Conservation (phyloP, 2,888 invertebrate species). For the Drosophila heteroneura region DNA sequence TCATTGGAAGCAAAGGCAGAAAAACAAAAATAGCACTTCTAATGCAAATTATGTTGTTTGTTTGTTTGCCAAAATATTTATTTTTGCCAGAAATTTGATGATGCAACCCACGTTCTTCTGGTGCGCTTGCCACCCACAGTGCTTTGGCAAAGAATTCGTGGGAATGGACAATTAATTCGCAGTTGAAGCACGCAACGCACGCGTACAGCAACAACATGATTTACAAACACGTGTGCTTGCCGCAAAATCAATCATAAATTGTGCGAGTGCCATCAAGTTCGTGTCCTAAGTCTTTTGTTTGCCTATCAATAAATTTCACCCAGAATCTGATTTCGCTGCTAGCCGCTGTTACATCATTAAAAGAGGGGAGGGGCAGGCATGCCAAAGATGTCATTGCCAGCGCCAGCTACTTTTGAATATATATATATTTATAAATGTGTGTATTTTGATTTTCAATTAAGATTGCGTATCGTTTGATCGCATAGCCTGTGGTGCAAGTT, state of each 20-base stretch:
- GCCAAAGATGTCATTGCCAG: background rate
- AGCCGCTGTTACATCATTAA: constrained; percentile 28
- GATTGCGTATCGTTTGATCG: constrained; percentile 28
- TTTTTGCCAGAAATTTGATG: constrained; percentile 7
- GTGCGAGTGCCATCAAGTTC: constrained; percentile 37
- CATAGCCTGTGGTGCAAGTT: constrained; percentile 37
- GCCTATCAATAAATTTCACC: constrained; percentile 17
- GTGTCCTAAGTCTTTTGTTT: constrained; percentile 72
- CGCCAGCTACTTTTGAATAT: constrained; percentile 7
- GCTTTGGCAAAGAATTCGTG: constrained; percentile 47
- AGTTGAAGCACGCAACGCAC: constrained; percentile 49
- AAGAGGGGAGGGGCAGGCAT: constrained; percentile 25
- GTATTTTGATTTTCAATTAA: constrained; percentile 29
- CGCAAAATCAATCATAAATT: constrained; percentile 21
- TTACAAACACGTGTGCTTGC: constrained; percentile 7
- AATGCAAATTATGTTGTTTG: constrained; percentile 56
- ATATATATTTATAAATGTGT: background rate
- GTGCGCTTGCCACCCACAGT: constrained; percentile 58
- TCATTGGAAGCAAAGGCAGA: background rate
- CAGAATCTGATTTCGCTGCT: constrained; percentile 2
- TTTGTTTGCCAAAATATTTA: constrained; percentile 49
- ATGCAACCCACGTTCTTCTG: constrained; percentile 40
- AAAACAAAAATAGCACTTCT: constrained; percentile 14
- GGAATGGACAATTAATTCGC: constrained; percentile 50
- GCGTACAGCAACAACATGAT: constrained; percentile 31